Evolutionary conservation across 2,113 vertebrate genomes (phyloP), one percentile per base, ranked within the genome.

Genomic region (Vanacampus margaritifer): DNA sequence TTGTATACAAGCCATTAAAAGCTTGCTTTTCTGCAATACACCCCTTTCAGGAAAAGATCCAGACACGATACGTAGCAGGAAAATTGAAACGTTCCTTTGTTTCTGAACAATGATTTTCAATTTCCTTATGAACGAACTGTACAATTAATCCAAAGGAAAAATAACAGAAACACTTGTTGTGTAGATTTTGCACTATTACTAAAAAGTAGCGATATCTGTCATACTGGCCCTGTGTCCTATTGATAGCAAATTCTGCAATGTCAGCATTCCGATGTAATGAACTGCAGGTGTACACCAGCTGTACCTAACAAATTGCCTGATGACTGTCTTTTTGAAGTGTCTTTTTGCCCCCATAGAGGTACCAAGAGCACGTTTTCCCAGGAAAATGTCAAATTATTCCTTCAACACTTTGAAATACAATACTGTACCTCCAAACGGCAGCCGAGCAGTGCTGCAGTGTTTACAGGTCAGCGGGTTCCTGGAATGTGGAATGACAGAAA

Each of bases 401-500:
- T 61, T 61, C 58, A 63, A 64, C 56, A 72, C 24, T 62, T 78
- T 59, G 19, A 45, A 58, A 23, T 13, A 71, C 61, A 10, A 45
- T 46, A 8, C 58, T 14, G 5, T 53, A 50, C 10, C 51, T 53
- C 17, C 39, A 60, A 69, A 64, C 6, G 50, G 50, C 61, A 7
- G 21, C 43, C 41, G 41, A 48, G 23, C 63, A 68, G 41, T 50
- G 64, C 73, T 53, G 41, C 24, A 50, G 71, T 68, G 57, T 76
- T 74, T 69, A 67, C 32, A 67, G n/a, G 23, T 57, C 48, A 67
- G 11, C 39, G 67, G 36, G 66, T 14, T 79, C 57, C 71, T 58
- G 71, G 11, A 61, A 39, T 66, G 65, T 50, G 39, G 64, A 58
- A 79, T 75, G 68, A 72, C 65, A 83, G 45, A 50, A 62, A 74